Conservation (phyloP, 2,888 invertebrate genomes). For the Ochropacha duplaris region DNA sequence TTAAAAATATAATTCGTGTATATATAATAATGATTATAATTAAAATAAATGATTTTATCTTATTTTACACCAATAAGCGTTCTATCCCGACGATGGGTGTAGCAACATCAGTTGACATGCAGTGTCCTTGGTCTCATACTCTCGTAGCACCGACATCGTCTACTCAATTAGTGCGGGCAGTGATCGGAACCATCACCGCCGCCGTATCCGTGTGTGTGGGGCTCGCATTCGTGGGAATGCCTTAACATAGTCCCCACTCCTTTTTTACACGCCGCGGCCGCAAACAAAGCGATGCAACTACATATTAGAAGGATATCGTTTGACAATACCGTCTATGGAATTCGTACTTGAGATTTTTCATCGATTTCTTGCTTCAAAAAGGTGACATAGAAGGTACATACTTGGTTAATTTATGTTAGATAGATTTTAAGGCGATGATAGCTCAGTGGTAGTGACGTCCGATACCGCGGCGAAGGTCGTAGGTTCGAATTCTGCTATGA, state of each 20-base stretch:
- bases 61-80: background rate
- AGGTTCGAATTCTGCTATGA: too few species aligned
- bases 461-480: too few species aligned
- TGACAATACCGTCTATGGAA: background rate
- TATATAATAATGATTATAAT: too few species aligned
- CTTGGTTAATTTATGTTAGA: too few species aligned
- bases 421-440: too few species aligned
- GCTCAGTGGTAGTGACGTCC: too few species aligned
- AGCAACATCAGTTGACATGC: slow-evolving; percentile 15
- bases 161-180: slow-evolving; percentile 74
- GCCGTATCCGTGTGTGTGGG: slow-evolving; percentile 60
- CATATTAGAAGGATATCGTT: background rate
- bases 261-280: slow-evolving; percentile 45
- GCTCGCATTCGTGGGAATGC: slow-evolving; percentile 67
- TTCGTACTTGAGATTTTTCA: background rate
- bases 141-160: slow-evolving; percentile 50
- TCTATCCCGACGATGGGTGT: background rate
- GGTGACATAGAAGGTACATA: too few species aligned
- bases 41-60: too few species aligned
- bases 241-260: slow-evolving; percentile 47
- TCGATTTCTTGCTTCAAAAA: background rate
- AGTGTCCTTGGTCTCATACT: slow-evolving; percentile 54
- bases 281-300: slow-evolving; percentile 18
- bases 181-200: slow-evolving; percentile 73
- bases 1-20: too few species aligned